These are phyloP conservation scores for Hyperoplus lanceolatus DNA, from an alignment of 2,797 vertebrate species.

Conservation along the genomic window DNA sequence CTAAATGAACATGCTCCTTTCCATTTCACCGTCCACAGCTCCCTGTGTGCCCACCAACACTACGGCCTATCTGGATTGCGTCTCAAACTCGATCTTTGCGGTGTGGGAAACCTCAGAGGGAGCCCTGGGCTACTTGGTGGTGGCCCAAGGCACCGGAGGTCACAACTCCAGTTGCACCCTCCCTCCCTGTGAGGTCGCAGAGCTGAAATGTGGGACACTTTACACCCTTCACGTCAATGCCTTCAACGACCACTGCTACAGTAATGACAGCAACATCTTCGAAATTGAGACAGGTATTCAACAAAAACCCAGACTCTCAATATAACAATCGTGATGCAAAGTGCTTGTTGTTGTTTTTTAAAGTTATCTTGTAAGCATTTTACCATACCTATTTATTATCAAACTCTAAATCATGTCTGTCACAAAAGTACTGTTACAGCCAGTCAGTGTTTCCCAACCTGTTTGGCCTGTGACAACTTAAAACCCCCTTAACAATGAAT, in stretches of 20 bases:
- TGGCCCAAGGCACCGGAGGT: conserved; percentile 51
- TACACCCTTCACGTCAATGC: conserved; percentile 81
- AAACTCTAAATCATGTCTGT: background rate
- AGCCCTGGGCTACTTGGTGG: conserved; percentile 76
- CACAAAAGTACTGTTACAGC: background rate
- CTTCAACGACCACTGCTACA: conserved; percentile 75
- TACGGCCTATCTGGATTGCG: conserved; percentile 76
- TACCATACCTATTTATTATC: background rate
- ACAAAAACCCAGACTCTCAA: background rate
- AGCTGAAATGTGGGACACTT: conserved; percentile 78
- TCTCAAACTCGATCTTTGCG: conserved; percentile 82
- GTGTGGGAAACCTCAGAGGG: conserved; percentile 74
- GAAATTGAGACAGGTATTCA: conserved; percentile 82
- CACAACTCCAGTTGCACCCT: conserved; percentile 70
- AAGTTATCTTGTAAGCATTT: background rate
- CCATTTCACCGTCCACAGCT: conserved; percentile 64
- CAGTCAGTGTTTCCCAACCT: background rate
- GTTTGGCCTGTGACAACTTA: background rate
- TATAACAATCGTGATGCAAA: background rate
- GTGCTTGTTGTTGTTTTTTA: background rate
- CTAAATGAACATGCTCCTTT: background rate
- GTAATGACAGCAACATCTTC: conserved; percentile 67
- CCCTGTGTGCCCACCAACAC: conserved; percentile 79
- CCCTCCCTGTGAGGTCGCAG: conserved; percentile 72
- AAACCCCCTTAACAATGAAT: background rate